Base-by-base conservation (phyloP, 2,888 invertebrate genomes). In the Alviniconcha strummeri region DNA sequence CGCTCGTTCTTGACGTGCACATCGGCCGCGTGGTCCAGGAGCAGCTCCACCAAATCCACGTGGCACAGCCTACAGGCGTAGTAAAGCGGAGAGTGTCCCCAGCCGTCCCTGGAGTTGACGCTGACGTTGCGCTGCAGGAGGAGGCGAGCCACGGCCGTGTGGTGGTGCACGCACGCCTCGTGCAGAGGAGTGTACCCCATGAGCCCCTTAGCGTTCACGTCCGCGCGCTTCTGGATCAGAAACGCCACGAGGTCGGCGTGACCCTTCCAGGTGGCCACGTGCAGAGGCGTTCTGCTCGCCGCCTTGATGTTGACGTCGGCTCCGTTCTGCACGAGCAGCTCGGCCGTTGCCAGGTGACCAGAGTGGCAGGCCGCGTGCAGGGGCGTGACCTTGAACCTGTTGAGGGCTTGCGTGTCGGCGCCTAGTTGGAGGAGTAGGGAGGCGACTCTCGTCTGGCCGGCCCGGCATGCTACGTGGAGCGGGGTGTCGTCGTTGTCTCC, bases 1-100 rank as follows among this genome's bases (percentile, higher is more conserved):
- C 74, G 56, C 52, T 57, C 54, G 75, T 82, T 82, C 86, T 76
- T 91, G 90, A 8, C 88, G 86, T 76, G 89, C 86, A 79, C 79
- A 64, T 79, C 64, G 0, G 79, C 79, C 7, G 15, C 52, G n/a
- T 52, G 52, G 1, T 36, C 36, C 13, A 36, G 3, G 52, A 79
- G 67, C 64, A 79, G 52, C 52, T 52, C 13, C 6, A 11, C 52
- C 4, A 54, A 6, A 17, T 52, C 17, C 7, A 52, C 0, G 8
- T 52, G 52, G 5, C 71, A n/a, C 2, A 4, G 8, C 11, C 3
- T 8, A 19, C 13, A 52, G 56, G 71, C 71, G 9, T n/a, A 5
- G 2, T 5, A 55, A 17, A 64, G 74, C 11, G 80, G 79, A 3
- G 54, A 13, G n/a, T 60, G 7, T 13, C 74, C 79, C 3, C 55